Conservation (phyloP, 2,888 invertebrate genomes). For the Ecdyonurus torrentis region DNA sequence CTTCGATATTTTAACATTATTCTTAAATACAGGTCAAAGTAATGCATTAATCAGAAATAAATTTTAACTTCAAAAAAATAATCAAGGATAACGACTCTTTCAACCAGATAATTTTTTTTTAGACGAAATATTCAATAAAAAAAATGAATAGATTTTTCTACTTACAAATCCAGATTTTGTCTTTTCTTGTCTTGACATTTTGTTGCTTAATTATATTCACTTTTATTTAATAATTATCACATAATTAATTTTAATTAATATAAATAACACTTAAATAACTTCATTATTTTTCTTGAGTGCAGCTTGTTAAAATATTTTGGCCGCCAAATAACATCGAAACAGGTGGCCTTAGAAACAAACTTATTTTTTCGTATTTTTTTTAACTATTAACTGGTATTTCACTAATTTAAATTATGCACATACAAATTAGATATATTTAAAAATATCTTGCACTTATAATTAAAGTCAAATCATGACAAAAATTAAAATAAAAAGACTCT, state of each 20-base stretch:
- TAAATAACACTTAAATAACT: too few species aligned
- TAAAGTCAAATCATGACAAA: neutral
- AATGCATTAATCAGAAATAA: too few species aligned
- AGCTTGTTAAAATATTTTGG: neutral
- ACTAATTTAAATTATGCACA: neutral
- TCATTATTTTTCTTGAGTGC: neutral
- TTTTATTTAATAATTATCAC: neutral
- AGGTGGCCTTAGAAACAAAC: neutral
- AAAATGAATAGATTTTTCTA: neutral
- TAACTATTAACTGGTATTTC: neutral
- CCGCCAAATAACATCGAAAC: neutral
- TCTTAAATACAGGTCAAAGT: too few species aligned
- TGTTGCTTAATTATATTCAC: neutral
- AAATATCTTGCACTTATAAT: neutral
- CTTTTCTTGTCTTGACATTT: neutral
- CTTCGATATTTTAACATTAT: too few species aligned
- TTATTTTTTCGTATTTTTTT: too few species aligned
- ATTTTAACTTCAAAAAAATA: too few species aligned
- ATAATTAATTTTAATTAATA: neutral
- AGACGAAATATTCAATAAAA: too few species aligned
- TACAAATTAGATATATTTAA: neutral
- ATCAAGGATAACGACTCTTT: neutral
- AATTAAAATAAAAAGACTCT: neutral
- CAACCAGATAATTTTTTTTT: too few species aligned
- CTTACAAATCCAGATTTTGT: constrained; percentile 1